These are phyloP conservation scores for Lycaena phlaeas DNA, from an alignment of 2,888 invertebrate genomes.

Conservation along the genomic window DNA sequence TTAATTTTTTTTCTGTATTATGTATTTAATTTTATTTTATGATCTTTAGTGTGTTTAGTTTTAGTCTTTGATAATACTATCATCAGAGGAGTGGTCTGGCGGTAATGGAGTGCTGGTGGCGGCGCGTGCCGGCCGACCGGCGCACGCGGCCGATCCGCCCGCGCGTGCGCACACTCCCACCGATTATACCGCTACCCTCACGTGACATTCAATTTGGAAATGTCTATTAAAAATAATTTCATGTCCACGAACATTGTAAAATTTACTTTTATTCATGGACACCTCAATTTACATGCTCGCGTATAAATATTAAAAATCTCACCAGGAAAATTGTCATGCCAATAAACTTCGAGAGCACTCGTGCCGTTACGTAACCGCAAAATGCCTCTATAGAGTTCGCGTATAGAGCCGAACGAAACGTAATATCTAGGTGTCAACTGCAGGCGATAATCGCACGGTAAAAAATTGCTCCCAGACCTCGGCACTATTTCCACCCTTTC, in stretches of 20 bases:
- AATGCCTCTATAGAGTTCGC: constrained; percentile 32
- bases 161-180: constrained; percentile 50
- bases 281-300: not conserved
- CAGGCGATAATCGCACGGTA: constrained; percentile 68
- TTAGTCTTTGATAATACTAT: not conserved
- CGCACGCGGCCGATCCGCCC: constrained; percentile 30
- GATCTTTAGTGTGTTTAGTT: not conserved
- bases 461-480: constrained; percentile 55
- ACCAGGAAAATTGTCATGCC: constrained; percentile 42
- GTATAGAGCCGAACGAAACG: constrained; percentile 42
- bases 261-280: not conserved
- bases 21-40: too few relatives aligned
- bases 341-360: constrained; percentile 56
- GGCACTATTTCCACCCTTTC: constrained; percentile 64
- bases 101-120: constrained; percentile 57
- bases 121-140: constrained; percentile 30
- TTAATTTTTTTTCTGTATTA: too few relatives aligned
- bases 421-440: constrained; percentile 72
- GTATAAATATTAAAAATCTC: constrained; percentile 19
- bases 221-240: too few relatives aligned
- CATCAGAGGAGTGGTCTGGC: constrained; percentile 34
- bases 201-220: constrained; percentile 33
- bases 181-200: constrained; percentile 52
- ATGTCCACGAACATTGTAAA: not conserved
- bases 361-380: constrained; percentile 36